Conservation (phyloP, 2,797 vertebrate genomes). For the Spheniscus humboldti region DNA sequence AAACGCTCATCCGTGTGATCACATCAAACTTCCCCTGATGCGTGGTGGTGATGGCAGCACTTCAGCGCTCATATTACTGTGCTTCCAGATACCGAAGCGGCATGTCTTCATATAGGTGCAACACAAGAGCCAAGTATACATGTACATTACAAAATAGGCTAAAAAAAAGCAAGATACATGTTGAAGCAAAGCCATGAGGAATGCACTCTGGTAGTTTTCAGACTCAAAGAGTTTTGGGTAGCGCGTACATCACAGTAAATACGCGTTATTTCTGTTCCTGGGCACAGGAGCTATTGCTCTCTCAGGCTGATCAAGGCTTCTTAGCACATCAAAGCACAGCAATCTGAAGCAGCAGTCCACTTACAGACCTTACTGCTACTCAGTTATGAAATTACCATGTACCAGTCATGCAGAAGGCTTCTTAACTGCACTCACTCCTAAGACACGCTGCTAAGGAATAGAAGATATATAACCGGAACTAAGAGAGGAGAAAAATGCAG, state of each 20-base stretch:
- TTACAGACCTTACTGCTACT: not conserved
- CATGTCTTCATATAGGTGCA: not conserved
- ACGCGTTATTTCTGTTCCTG: not conserved
- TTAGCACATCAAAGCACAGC: constrained; percentile 29
- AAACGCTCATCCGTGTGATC: not conserved
- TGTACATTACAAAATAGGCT: not conserved
- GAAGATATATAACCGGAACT: not conserved
- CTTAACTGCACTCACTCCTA: not conserved
- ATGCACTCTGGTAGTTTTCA: not conserved
- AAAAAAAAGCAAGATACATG: not conserved
- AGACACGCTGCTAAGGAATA: not conserved
- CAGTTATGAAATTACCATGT: not conserved
- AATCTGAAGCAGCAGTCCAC: not conserved
- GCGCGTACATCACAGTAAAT: not conserved
- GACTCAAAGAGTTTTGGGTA: not conserved
- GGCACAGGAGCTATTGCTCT: not conserved
- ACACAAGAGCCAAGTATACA: not conserved
- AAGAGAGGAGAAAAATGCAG: not conserved
- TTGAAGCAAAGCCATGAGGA: not conserved
- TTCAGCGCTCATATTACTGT: not conserved
- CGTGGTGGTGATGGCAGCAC: not conserved
- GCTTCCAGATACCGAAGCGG: not conserved
- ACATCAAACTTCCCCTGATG: not conserved
- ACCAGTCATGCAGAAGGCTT: not conserved
- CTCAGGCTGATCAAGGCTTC: constrained; percentile 1